phyloP scores from a whole-genome alignment of 2,113 vertebrate genomes.

The Donacobius atricapilla region DNA sequence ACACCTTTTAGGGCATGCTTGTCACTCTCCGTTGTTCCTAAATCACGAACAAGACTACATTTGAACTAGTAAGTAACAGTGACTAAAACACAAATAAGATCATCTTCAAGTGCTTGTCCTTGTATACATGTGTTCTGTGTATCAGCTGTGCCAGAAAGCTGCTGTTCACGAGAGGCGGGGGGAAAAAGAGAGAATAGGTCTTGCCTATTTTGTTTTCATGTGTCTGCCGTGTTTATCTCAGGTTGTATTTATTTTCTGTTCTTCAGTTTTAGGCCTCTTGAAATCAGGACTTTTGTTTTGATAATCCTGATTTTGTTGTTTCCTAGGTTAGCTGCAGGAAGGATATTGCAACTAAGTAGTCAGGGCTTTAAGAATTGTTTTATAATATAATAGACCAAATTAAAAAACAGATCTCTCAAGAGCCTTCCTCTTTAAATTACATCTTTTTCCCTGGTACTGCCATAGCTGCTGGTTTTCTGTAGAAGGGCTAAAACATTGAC shows the following conservation, averaged over 20 bases:
- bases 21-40: background rate
- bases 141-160: background rate
- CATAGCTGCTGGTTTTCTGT: background rate
- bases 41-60: background rate
- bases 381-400: background rate
- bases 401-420: background rate
- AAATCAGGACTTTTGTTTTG: background rate
- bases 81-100: background rate
- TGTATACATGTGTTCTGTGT: background rate
- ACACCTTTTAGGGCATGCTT: background rate
- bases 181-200: background rate
- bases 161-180: background rate
- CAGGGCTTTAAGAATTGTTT: background rate
- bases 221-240: background rate
- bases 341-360: background rate
- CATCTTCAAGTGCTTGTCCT: background rate
- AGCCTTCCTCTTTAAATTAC: background rate
- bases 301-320: background rate
- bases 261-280: background rate
- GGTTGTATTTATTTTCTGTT: background rate
- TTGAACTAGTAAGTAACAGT: background rate
- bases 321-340: background rate
- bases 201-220: background rate
- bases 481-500: background rate
- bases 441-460: background rate